These are phyloP conservation scores for Gorsachius magnificus DNA, from an alignment of 2,797 vertebrate species.

Conservation along the genomic window DNA sequence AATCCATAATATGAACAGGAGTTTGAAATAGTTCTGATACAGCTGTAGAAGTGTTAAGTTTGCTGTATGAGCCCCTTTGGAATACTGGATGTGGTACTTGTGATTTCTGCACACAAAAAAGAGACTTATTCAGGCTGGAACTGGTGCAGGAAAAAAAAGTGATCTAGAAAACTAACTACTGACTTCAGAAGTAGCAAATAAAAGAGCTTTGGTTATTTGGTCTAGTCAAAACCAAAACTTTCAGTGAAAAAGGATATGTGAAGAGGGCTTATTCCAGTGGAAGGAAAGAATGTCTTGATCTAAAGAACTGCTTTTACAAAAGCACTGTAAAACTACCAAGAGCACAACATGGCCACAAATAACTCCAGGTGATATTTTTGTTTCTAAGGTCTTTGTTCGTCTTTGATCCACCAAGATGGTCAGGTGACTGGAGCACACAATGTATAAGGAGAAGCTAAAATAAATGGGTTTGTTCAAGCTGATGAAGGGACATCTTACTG, in stretches of 20 bases:
- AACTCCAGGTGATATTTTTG: neutral
- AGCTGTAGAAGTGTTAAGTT: neutral
- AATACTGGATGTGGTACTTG: neutral
- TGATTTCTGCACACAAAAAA: neutral
- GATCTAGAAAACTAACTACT: neutral
- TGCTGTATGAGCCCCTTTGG: neutral
- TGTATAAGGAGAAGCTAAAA: neutral
- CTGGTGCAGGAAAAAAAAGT: neutral
- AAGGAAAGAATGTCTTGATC: neutral
- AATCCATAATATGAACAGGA: neutral
- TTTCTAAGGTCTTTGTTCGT: neutral
- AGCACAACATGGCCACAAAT: neutral
- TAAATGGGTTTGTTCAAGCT: neutral
- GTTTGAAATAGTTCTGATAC: neutral
- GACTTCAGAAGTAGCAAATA: neutral
- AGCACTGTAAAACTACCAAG: neutral
- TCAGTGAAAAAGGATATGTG: neutral
- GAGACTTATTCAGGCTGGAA: neutral
- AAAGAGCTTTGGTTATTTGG: neutral
- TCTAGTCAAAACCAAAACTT: neutral
- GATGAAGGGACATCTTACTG: neutral
- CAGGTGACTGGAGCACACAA: neutral
- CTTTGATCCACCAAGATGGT: neutral
- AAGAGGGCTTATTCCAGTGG: neutral
- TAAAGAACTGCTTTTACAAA: neutral